Conservation (phyloP, 2,797 vertebrate genomes). For the Poliocrania exsul region DNA sequence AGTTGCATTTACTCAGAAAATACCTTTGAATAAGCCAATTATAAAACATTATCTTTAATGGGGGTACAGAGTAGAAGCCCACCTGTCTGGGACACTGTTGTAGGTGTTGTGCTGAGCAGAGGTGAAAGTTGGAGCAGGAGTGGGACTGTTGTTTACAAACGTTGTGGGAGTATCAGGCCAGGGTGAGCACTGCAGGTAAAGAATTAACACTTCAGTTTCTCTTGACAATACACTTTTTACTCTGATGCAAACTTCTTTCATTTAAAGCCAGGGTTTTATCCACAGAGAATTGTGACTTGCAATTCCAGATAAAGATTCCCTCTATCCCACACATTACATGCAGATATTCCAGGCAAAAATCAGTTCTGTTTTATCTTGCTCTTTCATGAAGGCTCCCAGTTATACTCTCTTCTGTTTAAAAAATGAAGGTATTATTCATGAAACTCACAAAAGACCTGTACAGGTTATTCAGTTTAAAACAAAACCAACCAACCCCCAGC, state of each 20-base stretch:
- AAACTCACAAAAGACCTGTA: not conserved
- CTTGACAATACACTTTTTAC: not conserved
- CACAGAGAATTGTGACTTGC: not conserved
- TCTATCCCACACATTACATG: not conserved
- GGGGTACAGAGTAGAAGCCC: not conserved
- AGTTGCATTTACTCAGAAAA: not conserved
- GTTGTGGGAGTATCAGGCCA: slow-evolving; percentile 88
- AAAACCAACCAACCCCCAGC: not conserved
- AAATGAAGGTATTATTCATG: not conserved
- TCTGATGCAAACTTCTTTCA: not conserved
- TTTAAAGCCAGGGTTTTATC: not conserved
- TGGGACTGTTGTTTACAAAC: slow-evolving; percentile 87
- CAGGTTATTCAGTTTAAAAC: not conserved
- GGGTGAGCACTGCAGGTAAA: slow-evolving; percentile 86
- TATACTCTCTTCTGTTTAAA: not conserved
- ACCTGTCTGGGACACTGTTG: slow-evolving; percentile 92
- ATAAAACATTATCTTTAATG: not conserved
- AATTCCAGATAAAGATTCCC: not conserved
- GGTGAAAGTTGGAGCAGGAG: slow-evolving; percentile 86
- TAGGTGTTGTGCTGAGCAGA: slow-evolving; percentile 85
- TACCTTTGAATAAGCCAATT: not conserved
- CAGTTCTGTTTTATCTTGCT: not conserved
- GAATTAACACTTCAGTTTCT: slow-evolving; percentile 15
- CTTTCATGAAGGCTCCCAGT: not conserved
- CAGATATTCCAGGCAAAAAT: not conserved